Base-by-base conservation (phyloP, 2,113 vertebrate genomes). In the Scomber colias region DNA sequence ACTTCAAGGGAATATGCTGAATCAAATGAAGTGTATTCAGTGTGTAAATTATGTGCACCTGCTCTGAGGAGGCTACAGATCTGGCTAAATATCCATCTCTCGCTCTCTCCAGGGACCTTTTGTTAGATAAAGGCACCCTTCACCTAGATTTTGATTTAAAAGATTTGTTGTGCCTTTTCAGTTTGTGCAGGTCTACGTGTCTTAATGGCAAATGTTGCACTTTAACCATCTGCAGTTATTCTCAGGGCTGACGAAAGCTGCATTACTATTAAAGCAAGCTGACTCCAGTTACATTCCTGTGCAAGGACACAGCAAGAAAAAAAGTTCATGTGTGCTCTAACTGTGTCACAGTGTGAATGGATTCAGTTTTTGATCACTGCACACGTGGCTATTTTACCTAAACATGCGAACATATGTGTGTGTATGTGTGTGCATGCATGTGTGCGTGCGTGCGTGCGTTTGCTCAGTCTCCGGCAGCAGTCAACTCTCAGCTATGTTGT, bases 401-500 rank as follows among this genome's bases (percentile, higher is more conserved):
- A 74, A 73, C 74, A 68, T 82, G 73, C 79, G 77, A 77, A 67
- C 64, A 69, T 83, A 55, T 55, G 59, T 45, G 53, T 75, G 45
- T 83, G 55, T 30, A 63, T 50, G 81, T 67, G 60, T 14, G 49
- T 66, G 71, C 66, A 71, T 55, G 74, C 54, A 79, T 67, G 60
- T 14, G 56, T 66, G 74, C 54, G 81, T 67, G 60, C 14, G 56
- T 66, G 71, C 66, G 74, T 55, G 74, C 57, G 56, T 80, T n/a
- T 82, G 74, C 63, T 68, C 63, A 17, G 61, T 45, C 64, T 88
- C 61, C 17, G 14, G 68, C 72, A 65, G 79, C 59, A 77, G 75
- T 82, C 77, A 65, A 66, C 80, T 74, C 86, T 78, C 79, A 79
- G 85, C 71, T 74, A 74, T 88, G 89, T 92, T 93, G 87, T 92